Evolutionary conservation across 64 coral and sea anemone genomes (phyloP).

Genomic region (Montipora cactus): DNA sequence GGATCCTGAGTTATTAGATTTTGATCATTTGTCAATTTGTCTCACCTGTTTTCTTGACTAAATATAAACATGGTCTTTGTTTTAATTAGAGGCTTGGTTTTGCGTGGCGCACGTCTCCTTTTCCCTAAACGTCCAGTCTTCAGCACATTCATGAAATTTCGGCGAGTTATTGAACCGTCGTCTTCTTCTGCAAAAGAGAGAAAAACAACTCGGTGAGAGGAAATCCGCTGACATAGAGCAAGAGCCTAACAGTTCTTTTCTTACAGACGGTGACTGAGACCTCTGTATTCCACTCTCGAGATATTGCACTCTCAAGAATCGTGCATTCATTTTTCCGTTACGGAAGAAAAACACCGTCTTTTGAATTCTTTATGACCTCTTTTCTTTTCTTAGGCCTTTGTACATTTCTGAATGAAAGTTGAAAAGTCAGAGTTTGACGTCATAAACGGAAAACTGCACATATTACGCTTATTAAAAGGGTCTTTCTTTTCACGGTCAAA

Average conservation of each 20-base stretch:
- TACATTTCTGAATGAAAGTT: too few relatives aligned
- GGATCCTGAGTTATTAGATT: not conserved
- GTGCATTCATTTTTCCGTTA: too few relatives aligned
- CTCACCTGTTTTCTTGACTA: constrained; percentile 89
- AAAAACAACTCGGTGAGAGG: not conserved
- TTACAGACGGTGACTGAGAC: not conserved
- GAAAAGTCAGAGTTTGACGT: too few relatives aligned
- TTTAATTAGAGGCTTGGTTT: constrained; percentile 74
- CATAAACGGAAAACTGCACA: too few relatives aligned
- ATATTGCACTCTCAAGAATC: too few relatives aligned
- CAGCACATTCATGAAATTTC: constrained; percentile 79
- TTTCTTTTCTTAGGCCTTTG: too few relatives aligned
- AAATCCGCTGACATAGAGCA: not conserved
- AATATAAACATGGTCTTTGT: constrained; percentile 92
- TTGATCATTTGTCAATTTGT: not conserved
- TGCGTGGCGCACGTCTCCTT: constrained; percentile 54
- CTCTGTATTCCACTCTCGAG: too few relatives aligned
- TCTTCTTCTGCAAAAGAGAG: constrained; percentile 66
- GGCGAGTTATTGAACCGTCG: constrained; percentile 52
- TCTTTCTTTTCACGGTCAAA: too few relatives aligned
- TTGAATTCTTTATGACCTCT: too few relatives aligned
- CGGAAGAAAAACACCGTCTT: too few relatives aligned
- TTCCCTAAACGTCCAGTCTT: constrained; percentile 62
- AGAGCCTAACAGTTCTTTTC: not conserved
- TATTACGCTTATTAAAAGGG: too few relatives aligned